Evolutionary conservation across 2,888 invertebrate species (phyloP), one percentile per base, ranked within the genome.

Genomic region (Scaeva pyrastri): DNA sequence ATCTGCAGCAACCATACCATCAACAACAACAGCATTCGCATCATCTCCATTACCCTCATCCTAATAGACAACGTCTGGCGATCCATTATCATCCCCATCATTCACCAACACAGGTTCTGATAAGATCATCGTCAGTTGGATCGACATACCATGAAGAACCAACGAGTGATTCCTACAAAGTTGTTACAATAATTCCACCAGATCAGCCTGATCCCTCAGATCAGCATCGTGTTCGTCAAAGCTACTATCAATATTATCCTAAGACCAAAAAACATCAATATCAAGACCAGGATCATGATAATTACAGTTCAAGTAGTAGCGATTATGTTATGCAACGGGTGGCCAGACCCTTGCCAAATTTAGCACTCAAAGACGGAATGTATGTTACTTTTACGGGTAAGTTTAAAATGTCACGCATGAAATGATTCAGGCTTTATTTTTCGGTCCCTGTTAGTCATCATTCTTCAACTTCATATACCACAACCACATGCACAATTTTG

Each of bases 311-410:
- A 11, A 7, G 21, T 16, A 39, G 26, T 48, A 39, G n/a, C 45
- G 39, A 45, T 14, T 45, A 64, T 8, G n/a, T 41, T 50, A n/a
- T 45, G 0, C 76, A 56, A 41, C 21, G 45, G 5, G 14, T 56
- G 1, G 8, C 36, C 2, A 21, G 19, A 16, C 36, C 31, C 11
- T 16, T 10, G 6, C 16, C 68, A 12, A 78, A 78, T 12, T 68
- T 73, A 11, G 19, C 68, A 11, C 2, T 78, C 1, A 68, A 64
- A 19, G 83, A 83, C 45, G 83, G 62, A 16, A 62, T 56, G 19
- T 79, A 83, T 36, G 83, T 74, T 41, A 64, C 78, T 16, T 64
- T 78, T 10, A 74, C 79, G 2, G 83, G 83, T 83, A 64, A 73
- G 78, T 31, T 43, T 48, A 12, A 23, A 23, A 21, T 14, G 2